Conservation (phyloP, 2,888 invertebrate species). For the Cryptops parisi region DNA sequence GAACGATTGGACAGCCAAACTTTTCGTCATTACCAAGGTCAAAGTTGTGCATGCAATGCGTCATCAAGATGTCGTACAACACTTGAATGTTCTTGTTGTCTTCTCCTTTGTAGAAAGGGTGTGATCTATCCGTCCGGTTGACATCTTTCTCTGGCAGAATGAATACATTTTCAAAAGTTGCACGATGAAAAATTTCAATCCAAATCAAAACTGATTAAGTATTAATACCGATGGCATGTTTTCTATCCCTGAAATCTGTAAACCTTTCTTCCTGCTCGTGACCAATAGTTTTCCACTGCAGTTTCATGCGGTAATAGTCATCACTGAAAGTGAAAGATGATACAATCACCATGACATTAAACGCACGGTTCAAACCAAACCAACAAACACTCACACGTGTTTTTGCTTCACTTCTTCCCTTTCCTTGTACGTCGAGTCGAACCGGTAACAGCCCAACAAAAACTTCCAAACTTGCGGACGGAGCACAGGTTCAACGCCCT, state of each 20-base stretch:
- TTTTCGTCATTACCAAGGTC: slow-evolving; percentile 53
- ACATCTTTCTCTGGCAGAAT: slow-evolving; percentile 75
- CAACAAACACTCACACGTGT: slow-evolving; percentile 39
- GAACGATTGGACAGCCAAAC: neutral
- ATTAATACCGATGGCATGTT: slow-evolving; percentile 60
- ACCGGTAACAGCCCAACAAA: slow-evolving; percentile 71
- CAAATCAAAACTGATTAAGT: neutral
- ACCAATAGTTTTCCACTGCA: slow-evolving; percentile 88
- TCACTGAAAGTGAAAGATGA: slow-evolving; percentile 33
- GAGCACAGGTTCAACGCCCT: slow-evolving; percentile 65
- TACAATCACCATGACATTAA: slow-evolving; percentile 16
- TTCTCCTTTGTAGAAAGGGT: slow-evolving; percentile 84
- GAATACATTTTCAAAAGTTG: neutral
- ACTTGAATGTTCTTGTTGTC: slow-evolving; percentile 73
- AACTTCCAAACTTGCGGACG: slow-evolving; percentile 88
- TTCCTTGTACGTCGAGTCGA: slow-evolving; percentile 60
- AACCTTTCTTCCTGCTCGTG: slow-evolving; percentile 75
- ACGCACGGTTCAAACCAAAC: no score
- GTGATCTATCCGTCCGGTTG: slow-evolving; percentile 80
- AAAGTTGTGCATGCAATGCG: slow-evolving; percentile 98
- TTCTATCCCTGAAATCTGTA: slow-evolving; percentile 72
- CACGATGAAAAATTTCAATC: neutral
- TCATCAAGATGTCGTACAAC: slow-evolving; percentile 87
- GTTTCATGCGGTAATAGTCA: slow-evolving; percentile 89
- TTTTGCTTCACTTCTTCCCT: slow-evolving; percentile 51